Evolutionary conservation across 2,888 invertebrate species (phyloP).

Genomic region (Trachelus iudaicus): DNA sequence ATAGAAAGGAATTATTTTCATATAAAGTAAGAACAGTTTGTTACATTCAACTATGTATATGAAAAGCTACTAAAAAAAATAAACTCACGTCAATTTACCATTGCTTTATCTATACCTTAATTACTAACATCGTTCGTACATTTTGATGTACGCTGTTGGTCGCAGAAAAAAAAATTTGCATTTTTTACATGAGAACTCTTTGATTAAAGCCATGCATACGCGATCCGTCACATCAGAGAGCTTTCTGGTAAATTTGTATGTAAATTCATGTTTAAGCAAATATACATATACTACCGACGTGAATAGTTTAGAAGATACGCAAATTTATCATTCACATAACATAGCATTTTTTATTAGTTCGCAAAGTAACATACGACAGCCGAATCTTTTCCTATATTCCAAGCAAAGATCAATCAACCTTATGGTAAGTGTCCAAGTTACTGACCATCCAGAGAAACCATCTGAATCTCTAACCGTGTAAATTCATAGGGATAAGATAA

Average conservation of each 20-base stretch:
- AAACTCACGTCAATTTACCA: background rate
- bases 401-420: background rate
- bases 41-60: background rate
- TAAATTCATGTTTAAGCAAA: background rate
- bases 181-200: background rate
- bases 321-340: background rate
- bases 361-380: too few species aligned
- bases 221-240: background rate
- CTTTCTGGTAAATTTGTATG: background rate
- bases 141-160: background rate
- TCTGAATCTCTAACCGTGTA: too few species aligned
- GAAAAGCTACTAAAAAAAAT: background rate
- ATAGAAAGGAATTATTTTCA: background rate
- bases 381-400: background rate
- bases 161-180: background rate
- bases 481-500: too few species aligned
- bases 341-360: too few species aligned
- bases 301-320: background rate
- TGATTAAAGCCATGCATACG: background rate
- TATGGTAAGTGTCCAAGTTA: too few species aligned
- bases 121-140: background rate
- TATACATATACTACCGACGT: background rate
- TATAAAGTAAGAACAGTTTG: background rate
- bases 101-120: background rate
- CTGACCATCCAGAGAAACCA: too few species aligned